Conservation (phyloP, 1,140 invertebrate species). For the Ceratina calcarata region DNA sequence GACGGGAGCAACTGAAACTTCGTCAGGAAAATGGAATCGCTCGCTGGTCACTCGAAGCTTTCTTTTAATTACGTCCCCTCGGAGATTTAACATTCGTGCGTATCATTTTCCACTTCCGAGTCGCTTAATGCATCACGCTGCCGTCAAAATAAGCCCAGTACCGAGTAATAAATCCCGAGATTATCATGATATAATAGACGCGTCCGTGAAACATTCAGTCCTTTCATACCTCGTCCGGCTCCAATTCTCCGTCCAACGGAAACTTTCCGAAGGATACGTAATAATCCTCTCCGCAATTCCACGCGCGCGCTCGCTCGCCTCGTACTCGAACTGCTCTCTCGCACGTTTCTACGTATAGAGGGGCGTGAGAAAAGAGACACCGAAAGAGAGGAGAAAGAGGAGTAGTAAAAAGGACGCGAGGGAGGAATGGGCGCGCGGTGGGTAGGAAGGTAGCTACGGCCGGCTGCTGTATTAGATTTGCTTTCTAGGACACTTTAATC, state of each 20-base stretch:
- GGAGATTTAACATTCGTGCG: constrained; percentile 8
- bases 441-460: constrained; percentile 18
- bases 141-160: constrained; percentile 30
- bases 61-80: constrained; percentile 1
- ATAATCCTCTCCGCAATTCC: constrained; percentile 56
- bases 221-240: constrained; percentile 44
- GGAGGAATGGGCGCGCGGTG: no score
- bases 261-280: constrained; percentile 62
- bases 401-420: neutral
- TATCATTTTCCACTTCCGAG: constrained; percentile 29
- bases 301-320: neutral
- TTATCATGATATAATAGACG: constrained; percentile 58
- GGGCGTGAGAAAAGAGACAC: neutral
- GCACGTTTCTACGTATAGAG: neutral
- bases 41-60: neutral
- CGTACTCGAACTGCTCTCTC: no score
- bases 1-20: no score
- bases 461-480: constrained; percentile 79
- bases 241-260: constrained; percentile 53
- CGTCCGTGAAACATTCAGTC: constrained; percentile 37
- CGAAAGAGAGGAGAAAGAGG: neutral
- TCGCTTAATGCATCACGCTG: constrained; percentile 21
- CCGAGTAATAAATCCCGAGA: constrained; percentile 58
- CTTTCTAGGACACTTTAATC: constrained; percentile 81
- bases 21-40: constrained; percentile 21